Percentiles rank a stretch among this genome's conserved stretches.
phyloP scores from a whole-genome alignment of 1,140 invertebrate species.

The Panagrolaimus sp. region DNA sequence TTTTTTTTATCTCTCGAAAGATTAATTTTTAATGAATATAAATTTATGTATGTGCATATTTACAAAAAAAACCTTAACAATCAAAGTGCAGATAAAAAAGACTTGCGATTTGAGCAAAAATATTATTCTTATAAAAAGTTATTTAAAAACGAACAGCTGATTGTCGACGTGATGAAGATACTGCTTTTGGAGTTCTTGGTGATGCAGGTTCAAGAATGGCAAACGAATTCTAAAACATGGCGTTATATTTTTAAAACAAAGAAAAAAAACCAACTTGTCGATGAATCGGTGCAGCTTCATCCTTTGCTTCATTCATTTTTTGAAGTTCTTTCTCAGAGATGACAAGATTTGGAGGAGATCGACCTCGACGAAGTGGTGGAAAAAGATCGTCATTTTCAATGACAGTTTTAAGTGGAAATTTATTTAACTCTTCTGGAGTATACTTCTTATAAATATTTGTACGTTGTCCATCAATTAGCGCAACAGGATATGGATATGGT shows the following conservation, averaged over 20 bases:
- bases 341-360: slow-evolving; percentile 29
- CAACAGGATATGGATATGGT: slow-evolving; percentile 37
- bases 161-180: background rate
- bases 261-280: background rate
- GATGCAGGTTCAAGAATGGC: background rate
- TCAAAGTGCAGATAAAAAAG: background rate
- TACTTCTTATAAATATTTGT: slow-evolving; percentile 29
- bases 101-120: too few relatives aligned
- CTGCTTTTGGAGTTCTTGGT: background rate
- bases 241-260: background rate
- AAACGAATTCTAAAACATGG: slow-evolving; percentile 1
- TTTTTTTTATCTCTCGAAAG: too few relatives aligned
- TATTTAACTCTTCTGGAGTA: slow-evolving; percentile 18
- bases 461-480: slow-evolving; percentile 35
- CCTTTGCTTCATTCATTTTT: slow-evolving; percentile 14
- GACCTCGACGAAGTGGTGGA: slow-evolving; percentile 26
- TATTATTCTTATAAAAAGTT: too few relatives aligned
- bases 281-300: background rate
- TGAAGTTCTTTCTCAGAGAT: slow-evolving; percentile 33
- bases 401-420: slow-evolving; percentile 35
- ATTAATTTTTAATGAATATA: background rate
- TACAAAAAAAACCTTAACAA: background rate
- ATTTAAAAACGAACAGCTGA: slow-evolving; percentile 6
- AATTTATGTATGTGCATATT: background rate
- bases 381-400: slow-evolving; percentile 37